Evolutionary conservation across 2,113 vertebrate species (phyloP).

Genomic region (Zosterops japonicus): DNA sequence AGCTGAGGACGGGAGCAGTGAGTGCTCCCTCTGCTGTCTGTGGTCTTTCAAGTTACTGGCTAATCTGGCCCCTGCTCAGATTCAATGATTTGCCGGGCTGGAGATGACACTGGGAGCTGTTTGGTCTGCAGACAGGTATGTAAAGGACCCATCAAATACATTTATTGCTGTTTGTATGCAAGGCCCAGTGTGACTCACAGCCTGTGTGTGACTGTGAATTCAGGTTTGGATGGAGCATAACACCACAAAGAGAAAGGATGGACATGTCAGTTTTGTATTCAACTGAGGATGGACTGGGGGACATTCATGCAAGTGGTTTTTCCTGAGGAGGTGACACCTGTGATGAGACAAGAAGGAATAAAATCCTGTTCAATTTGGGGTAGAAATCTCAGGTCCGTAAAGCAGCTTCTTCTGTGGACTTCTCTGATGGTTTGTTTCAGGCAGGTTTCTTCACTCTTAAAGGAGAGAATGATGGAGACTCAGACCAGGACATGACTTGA

Average conservation of each 20-base stretch:
- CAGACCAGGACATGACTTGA: not conserved
- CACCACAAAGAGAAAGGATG: not conserved
- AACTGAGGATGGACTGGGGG: not conserved
- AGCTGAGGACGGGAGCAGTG: not conserved
- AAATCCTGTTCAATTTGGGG: not conserved
- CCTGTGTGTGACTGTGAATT: not conserved
- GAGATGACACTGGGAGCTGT: not conserved
- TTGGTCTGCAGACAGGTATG: not conserved
- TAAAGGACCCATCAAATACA: not conserved
- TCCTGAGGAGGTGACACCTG: not conserved
- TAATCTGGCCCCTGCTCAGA: not conserved
- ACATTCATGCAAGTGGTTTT: not conserved
- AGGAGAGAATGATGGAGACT: not conserved
- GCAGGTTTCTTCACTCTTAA: not conserved
- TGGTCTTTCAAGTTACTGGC: not conserved
- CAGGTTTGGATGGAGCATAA: not conserved
- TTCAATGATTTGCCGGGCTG: not conserved
- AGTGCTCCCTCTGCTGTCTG: conserved; percentile 44
- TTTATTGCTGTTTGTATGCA: not conserved
- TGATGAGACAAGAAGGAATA: not conserved
- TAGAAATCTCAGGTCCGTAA: not conserved
- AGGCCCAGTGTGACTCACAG: not conserved
- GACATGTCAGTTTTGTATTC: not conserved
- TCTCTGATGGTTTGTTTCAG: not conserved
- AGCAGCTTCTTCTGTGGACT: not conserved